A percentile compares a stretch with the other conserved stretches of the same genome.
Conservation (phyloP, 2,888 invertebrate genomes). For the Chesias legatella region DNA sequence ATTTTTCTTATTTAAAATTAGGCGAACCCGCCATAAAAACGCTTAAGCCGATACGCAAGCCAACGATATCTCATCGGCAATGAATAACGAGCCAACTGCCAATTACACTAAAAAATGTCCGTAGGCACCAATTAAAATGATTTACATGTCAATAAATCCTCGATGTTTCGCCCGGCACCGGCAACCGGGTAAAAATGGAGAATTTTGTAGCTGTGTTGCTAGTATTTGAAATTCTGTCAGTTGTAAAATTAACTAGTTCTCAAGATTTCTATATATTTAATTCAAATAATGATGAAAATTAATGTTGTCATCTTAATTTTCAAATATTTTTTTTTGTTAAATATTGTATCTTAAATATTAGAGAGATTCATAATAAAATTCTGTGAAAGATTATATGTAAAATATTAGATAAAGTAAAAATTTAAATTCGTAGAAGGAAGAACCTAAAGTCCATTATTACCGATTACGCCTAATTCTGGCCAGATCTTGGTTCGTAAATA, state of each 20-base stretch:
- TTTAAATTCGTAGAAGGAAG: too few relatives aligned
- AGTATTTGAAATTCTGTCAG: background rate
- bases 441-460: too few relatives aligned
- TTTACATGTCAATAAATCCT: conserved; percentile 78
- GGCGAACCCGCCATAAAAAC: conserved; percentile 4
- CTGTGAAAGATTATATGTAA: too few relatives aligned
- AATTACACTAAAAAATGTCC: conserved; percentile 78
- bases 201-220: conserved; percentile 21
- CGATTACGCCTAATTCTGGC: too few relatives aligned
- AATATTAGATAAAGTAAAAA: too few relatives aligned
- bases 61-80: conserved; percentile 31
- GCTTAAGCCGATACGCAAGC: conserved; percentile 18
- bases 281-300: background rate
- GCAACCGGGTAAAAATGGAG: conserved; percentile 33
- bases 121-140: conserved; percentile 76
- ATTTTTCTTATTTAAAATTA: conserved; percentile 12
- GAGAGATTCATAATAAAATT: too few relatives aligned
- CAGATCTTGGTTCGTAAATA: too few relatives aligned
- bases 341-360: too few relatives aligned
- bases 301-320: too few relatives aligned
- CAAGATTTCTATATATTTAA: background rate
- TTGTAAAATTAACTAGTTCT: background rate
- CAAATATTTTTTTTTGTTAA: too few relatives aligned
- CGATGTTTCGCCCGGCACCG: conserved; percentile 44
- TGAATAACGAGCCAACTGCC: conserved; percentile 71